A percentile compares a stretch with the other conserved stretches of the same genome.
phyloP scores from a whole-genome alignment of 2,888 invertebrate genomes.

The Acheta domesticus region DNA sequence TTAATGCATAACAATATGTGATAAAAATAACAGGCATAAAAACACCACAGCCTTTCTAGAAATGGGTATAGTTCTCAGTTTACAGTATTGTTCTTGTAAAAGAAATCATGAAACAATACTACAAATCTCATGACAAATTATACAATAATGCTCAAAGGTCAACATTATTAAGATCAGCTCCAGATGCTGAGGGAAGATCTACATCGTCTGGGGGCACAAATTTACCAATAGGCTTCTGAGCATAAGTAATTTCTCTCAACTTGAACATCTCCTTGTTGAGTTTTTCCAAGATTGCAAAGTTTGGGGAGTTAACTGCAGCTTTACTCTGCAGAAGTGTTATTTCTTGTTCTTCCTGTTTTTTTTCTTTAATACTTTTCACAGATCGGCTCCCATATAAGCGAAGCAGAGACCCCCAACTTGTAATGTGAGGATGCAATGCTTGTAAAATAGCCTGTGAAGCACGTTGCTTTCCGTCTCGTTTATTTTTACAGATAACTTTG shows the following conservation, averaged over 20 bases:
- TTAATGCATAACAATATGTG: background rate
- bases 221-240: slow-evolving; percentile 61
- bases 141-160: slow-evolving; percentile 55
- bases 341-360: slow-evolving; percentile 87
- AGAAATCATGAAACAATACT: background rate
- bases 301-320: slow-evolving; percentile 85
- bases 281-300: slow-evolving; percentile 84
- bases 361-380: slow-evolving; percentile 86
- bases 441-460: slow-evolving; percentile 91
- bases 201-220: slow-evolving; percentile 61
- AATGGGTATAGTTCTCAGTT: background rate
- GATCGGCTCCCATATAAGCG: slow-evolving; percentile 90
- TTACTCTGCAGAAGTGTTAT: slow-evolving; percentile 86
- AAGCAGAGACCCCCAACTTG: slow-evolving; percentile 90
- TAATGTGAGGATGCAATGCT: slow-evolving; percentile 90
- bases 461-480: slow-evolving; percentile 92
- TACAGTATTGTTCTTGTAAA: no score
- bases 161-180: slow-evolving; percentile 74
- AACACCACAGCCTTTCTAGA: slow-evolving; percentile 6
- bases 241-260: slow-evolving; percentile 58
- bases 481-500: slow-evolving; percentile 90
- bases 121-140: background rate
- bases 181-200: slow-evolving; percentile 66
- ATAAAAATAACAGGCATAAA: slow-evolving; percentile 3
- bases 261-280: slow-evolving; percentile 77